Evolutionary conservation across 30 jellyfish, hydroid and myxozoan genomes (phyloP), one percentile per base, ranked within the genome.

Genomic region (Aurelia aurita): DNA sequence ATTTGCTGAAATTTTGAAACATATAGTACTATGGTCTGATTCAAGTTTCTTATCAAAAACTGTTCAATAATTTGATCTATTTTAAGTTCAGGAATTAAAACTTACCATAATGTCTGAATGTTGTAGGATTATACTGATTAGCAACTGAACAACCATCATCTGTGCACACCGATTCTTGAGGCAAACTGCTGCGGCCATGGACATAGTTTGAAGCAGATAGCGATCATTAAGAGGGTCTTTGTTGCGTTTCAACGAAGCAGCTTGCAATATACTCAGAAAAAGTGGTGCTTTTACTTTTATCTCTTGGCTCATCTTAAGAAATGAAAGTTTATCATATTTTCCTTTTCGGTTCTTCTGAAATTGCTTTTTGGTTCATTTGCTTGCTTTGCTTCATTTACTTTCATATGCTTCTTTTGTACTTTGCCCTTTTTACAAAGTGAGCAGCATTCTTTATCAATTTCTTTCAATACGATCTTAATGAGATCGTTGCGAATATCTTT

Each of bases 121-220:
- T n/a, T n/a, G n/a, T n/a, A 78, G 3, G 53, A 78, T 78, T 74
- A 78, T 60, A 14, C 85, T 59, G 59, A 78, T 49, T 20, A 59
- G 60, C 28, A 78, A 57, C 69, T 78, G 89, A 47, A 78, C 29
- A 31, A 80, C 80, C 27, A 69, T 78, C 89, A 78, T 78, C 29
- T 62, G 27, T 27, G 81, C 66, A 13, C 66, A 78, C 3, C 89
- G 66, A 49, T 78, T 62, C 60, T 78, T 78, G 39, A 78, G 84
- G 65, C 55, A 63, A 28, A 78, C 70, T 12, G 89, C 80, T 0
- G 84, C 89, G 10, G 89, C 89, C 89, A 78, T 78, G 57, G 62
- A 18, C 20, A 23, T 62, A 13, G 89, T 22, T 10, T 51, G 47
- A n/a, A 78, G 58, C 82, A 51, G 21, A 18, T 34, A 11, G 69